Evolutionary conservation across 2,888 invertebrate species (phyloP), one percentile per base, ranked within the genome.

Genomic region (Pardosa pseudoannulata): DNA sequence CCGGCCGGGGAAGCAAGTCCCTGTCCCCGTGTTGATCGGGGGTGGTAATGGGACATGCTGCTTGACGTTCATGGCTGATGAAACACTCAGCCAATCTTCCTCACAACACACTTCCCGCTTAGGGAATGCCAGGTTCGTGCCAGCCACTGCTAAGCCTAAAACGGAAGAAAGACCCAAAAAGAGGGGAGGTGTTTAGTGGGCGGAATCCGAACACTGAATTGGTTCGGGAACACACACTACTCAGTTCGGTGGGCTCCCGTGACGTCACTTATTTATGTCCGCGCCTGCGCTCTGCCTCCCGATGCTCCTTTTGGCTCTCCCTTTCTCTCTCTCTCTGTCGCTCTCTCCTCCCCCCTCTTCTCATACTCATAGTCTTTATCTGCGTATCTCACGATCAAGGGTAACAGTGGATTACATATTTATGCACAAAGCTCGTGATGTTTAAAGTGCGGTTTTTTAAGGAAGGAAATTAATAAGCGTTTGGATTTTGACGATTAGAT

Each of bases 51-150:
- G 79, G 56, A 88, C 80, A 64, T 88, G 88, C 65, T 88, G 88
- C 73, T 88, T 88, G 16, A 73, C 80, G 36, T 88, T 88, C 88
- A 88, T 88, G 88, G 82, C 88, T 32, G 82, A 83, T 19, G 86
- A 87, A 19, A 87, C 86, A 75, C 86, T 87, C 86, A 87, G 80
- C 86, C 86, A 87, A 31, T 87, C 86, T 74, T 87, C 86, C 71
- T 87, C 86, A 68, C 86, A 87, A 64, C 86, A 87, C 79, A 87
- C 86, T 65, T 87, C 86, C 86, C 86, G 79, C 65, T 87, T 87
- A 39, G 86, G 86, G 86, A 87, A 87, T 76, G 86, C 86, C 86
- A 87, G 86, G 36, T 87, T 87, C 68, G 86, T 64, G 65, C 76
- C 83, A 68, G 85, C 86, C 80, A 87, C 75, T 41, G 86, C 86